Conservation (phyloP, 2,113 vertebrate species). For the Ceuthmochares aereus region DNA sequence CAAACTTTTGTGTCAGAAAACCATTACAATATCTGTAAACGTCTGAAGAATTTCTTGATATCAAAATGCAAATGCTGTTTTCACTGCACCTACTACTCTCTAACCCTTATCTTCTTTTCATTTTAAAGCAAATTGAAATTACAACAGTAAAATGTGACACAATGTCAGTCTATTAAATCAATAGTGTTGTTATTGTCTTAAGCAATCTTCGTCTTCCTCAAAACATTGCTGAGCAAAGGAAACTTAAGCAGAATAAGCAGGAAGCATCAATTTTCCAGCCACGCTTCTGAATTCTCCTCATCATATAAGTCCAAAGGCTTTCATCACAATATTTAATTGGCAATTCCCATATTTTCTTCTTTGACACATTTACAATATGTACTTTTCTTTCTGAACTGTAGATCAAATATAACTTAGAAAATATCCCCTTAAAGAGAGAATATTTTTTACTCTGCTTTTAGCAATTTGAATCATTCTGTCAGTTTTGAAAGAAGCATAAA, state of each 20-base stretch:
- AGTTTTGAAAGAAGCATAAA: not conserved
- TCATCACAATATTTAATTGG: not conserved
- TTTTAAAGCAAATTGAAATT: not conserved
- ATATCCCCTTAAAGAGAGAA: not conserved
- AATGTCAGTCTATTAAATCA: not conserved
- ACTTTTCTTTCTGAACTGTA: not conserved
- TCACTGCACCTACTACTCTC: not conserved
- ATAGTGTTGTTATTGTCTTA: not conserved
- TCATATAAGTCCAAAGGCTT: not conserved
- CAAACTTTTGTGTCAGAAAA: not conserved
- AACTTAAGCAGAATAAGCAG: not conserved
- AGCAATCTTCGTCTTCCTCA: not conserved
- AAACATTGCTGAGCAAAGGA: not conserved
- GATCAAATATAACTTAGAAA: not conserved
- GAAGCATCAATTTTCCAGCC: not conserved
- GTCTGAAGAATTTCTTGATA: not conserved
- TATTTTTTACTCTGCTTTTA: not conserved
- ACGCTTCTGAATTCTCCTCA: not conserved
- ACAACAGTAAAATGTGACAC: not conserved
- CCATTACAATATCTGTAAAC: not conserved
- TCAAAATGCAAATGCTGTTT: not conserved
- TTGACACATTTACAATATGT: not conserved
- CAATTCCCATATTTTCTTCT: not conserved
- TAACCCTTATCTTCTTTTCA: not conserved
- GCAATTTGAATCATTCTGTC: not conserved